Base-by-base conservation (phyloP, 2,888 invertebrate genomes). In the Noctua comes region DNA sequence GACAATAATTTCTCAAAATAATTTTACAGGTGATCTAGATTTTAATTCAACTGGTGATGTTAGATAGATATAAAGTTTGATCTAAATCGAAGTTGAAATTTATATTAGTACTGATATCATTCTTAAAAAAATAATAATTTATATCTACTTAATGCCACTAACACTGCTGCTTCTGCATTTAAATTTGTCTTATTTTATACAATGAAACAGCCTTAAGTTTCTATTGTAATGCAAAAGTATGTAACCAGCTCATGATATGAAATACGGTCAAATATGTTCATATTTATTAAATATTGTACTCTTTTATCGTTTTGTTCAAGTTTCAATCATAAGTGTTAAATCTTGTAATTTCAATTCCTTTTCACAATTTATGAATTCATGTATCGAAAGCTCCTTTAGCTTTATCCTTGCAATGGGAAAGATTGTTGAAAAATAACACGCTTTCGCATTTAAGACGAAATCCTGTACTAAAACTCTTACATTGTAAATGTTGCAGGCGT, bases 1-100 rank as follows among this genome's bases (percentile, higher is more conserved):
- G 86, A 86, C 86, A 86, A 86, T 86, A 86, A 86, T 80, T 80
- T 77, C 83, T 71, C 70, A 83, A 77, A 73, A 75, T 83, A 74
- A 76, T 73, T 79, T 73, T 76, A 80, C 81, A 74, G 73, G 77
- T 85, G 65, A 64, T 72, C 46, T 83, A 75, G 65, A 66, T 74
- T 62, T 73, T 70, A 70, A 76, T 6, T 27, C 57, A 80, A 54
- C 46, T 68, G 36, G 57, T 68, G 74, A 83, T 59, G 40, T 24
- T 78, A 64, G 43, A 31, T 64, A 73, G 66, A 74, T 77, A 46
- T 74, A 72, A 72, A 82, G 40, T 59, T 86, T 77, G 68, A 36
- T 74, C 59, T 73, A 27, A 77, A 77, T 68, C 54, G 31, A 77
- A 62, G 46, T 51, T 73, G 0, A 31, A 62, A 40, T 48, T 57